Conservation (phyloP, 2,888 invertebrate species). For the Volucella bombylans region DNA sequence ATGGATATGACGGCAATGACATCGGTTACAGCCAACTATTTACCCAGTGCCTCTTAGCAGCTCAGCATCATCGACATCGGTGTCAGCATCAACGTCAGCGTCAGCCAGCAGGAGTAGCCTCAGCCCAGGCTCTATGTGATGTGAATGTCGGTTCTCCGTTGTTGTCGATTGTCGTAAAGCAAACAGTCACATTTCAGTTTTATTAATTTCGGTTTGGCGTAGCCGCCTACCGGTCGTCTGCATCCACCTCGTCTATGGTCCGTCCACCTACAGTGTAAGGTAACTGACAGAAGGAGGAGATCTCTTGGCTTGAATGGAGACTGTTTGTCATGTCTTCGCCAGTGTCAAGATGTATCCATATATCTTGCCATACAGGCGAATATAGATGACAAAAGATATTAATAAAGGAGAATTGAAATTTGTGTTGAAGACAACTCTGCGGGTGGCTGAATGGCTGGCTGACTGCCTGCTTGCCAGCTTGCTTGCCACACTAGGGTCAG, state of each 20-base stretch:
- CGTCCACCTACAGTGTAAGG: constrained; percentile 66
- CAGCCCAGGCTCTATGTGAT: constrained; percentile 43
- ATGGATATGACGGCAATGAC: constrained; percentile 59
- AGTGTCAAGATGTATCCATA: constrained; percentile 51
- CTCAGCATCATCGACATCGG: constrained; percentile 6
- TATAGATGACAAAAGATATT: constrained; percentile 71
- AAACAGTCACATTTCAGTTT: constrained; percentile 62
- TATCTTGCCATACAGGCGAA: constrained; percentile 14
- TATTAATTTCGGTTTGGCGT: constrained; percentile 61
- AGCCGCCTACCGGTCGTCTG: constrained; percentile 19
- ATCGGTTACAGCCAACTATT: constrained; percentile 63
- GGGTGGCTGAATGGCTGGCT: constrained; percentile 61
- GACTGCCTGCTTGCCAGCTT: constrained; percentile 42
- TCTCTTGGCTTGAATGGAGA: constrained; percentile 50
- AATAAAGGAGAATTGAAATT: constrained; percentile 71
- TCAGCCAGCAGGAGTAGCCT: constrained; percentile 9
- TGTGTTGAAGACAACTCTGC: constrained; percentile 72
- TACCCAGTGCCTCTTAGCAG: constrained; percentile 32
- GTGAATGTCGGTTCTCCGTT: constrained; percentile 33
- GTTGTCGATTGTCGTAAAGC: constrained; percentile 42
- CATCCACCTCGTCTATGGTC: neutral
- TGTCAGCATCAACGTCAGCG: constrained; percentile 4
- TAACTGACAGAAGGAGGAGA: constrained; percentile 61
- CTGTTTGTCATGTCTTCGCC: constrained; percentile 66
- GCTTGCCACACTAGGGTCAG: constrained; percentile 61